Conservation (phyloP, 2,888 invertebrate species). For the Caenorhabditis wallacei region DNA sequence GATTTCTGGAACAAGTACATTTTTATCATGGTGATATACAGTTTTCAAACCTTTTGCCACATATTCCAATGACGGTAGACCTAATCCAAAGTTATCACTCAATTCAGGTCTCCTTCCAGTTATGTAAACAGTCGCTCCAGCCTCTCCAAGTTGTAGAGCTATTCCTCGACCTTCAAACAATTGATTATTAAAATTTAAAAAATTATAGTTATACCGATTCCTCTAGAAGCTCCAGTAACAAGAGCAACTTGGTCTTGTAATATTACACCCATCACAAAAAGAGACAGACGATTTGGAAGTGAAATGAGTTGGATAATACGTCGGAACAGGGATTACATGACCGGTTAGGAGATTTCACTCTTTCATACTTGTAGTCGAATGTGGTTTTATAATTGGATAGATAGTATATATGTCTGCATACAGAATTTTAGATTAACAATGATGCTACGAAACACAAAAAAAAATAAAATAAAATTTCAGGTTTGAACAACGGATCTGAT, state of each 20-base stretch:
- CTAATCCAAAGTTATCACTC: conserved; percentile 50
- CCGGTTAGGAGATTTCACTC: conserved; percentile 43
- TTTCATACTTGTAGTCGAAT: conserved; percentile 19
- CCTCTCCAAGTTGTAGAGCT: conserved; percentile 72
- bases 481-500: neutral
- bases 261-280: conserved; percentile 56
- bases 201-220: conserved; percentile 81
- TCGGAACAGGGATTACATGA: conserved; percentile 42
- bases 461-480: neutral
- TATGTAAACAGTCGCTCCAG: conserved; percentile 76
- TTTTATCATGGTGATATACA: neutral
- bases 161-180: conserved; percentile 79
- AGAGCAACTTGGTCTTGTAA: conserved; percentile 73
- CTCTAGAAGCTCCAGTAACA: conserved; percentile 78
- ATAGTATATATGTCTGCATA: neutral
- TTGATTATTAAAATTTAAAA: neutral
- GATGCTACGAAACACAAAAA: neutral
- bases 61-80: conserved; percentile 76
- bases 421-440: neutral
- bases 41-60: conserved; percentile 76
- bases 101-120: conserved; percentile 69
- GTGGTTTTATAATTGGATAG: conserved; percentile 39
- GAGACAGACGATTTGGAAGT: neutral
- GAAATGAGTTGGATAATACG: neutral
- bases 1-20: conserved; percentile 78